Conservation (phyloP, 2,797 vertebrate genomes). For the Rhincodon typus region DNA sequence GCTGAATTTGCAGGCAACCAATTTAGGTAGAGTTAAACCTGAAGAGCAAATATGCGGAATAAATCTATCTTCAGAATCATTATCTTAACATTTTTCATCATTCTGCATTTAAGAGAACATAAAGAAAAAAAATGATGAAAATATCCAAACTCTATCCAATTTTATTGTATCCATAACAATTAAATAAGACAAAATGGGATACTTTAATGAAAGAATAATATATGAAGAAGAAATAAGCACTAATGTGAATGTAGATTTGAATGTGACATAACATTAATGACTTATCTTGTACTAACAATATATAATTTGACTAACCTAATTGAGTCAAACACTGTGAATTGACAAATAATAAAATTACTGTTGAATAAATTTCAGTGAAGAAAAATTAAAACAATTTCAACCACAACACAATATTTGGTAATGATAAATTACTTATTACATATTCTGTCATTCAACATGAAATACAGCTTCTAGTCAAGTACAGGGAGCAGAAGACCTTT, state of each 20-base stretch:
- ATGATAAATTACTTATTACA: not conserved
- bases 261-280: not conserved
- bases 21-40: not conserved
- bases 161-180: not conserved
- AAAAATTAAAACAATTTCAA: not conserved
- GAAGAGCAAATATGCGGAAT: not conserved
- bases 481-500: not conserved
- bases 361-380: not conserved
- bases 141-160: no score
- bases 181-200: not conserved
- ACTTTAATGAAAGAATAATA: not conserved
- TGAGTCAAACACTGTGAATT: not conserved
- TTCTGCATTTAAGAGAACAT: not conserved
- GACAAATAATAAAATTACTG: not conserved
- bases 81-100: not conserved
- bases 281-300: not conserved
- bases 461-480: not conserved
- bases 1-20: not conserved
- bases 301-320: not conserved
- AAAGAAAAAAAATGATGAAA: not conserved
- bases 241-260: not conserved
- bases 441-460: not conserved
- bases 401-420: not conserved
- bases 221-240: not conserved
- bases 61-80: not conserved